Evolutionary conservation across 2,113 vertebrate species (phyloP).

Genomic region (Muntiacus reevesi): DNA sequence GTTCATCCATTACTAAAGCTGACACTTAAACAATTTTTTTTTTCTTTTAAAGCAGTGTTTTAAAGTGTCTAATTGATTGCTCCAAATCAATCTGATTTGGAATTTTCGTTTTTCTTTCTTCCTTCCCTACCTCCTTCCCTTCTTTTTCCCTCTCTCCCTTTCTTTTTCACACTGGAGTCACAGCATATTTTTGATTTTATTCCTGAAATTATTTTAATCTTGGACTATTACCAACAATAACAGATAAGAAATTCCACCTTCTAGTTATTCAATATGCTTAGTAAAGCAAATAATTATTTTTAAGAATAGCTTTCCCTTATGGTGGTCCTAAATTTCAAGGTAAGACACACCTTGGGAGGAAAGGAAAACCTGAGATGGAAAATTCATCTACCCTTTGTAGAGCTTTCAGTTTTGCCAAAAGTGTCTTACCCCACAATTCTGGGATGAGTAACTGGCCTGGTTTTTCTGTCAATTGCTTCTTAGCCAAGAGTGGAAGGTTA

Average conservation of each 20-base stretch:
- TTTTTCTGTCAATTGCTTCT: constrained; percentile 21
- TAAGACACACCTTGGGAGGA: not conserved
- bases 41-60: not conserved
- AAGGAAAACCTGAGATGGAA: not conserved
- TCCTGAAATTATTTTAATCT: constrained; percentile 66
- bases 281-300: constrained; percentile 41
- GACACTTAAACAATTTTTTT: constrained; percentile 9
- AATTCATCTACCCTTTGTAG: not conserved
- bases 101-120: not conserved
- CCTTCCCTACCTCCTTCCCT: not conserved
- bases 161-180: constrained; percentile 31
- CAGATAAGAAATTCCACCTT: constrained; percentile 44
- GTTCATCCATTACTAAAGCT: constrained; percentile 44
- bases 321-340: not conserved
- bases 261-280: constrained; percentile 55
- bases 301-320: not conserved
- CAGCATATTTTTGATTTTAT: constrained; percentile 60
- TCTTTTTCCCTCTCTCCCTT: not conserved
- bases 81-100: constrained; percentile 48
- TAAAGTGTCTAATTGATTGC: constrained; percentile 27
- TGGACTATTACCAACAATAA: constrained; percentile 44
- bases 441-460: not conserved
- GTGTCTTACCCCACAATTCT: not conserved
- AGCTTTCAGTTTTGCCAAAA: not conserved
- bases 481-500: constrained; percentile 34